Conservation (phyloP, 2,113 vertebrate species). For the Cochlearius cochlearius region DNA sequence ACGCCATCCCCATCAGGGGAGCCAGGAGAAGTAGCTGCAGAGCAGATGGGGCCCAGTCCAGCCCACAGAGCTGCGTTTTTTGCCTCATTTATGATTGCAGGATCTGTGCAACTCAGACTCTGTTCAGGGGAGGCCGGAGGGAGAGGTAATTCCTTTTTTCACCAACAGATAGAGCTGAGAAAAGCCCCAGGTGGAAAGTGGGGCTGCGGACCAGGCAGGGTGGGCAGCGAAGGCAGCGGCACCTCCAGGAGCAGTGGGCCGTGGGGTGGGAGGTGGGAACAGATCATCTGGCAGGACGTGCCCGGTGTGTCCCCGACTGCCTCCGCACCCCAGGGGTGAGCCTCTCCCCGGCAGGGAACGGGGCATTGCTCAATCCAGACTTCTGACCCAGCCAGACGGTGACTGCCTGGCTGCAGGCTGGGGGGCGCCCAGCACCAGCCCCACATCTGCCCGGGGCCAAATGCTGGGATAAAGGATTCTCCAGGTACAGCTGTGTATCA, state of each 20-base stretch:
- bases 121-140: rapidly evolving
- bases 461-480: background rate
- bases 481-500: background rate
- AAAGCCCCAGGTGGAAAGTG: background rate
- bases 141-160: background rate
- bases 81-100: background rate
- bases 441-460: rapidly evolving
- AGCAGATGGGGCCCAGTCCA: background rate
- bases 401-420: background rate
- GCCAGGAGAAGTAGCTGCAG: background rate
- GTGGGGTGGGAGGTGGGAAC: background rate
- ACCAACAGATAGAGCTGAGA: background rate
- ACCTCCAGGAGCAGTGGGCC: background rate
- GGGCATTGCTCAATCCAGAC: background rate
- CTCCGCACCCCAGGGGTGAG: rapidly evolving
- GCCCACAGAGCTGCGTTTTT: background rate
- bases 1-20: background rate
- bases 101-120: background rate
- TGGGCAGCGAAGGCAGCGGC: background rate
- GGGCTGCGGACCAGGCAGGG: background rate
- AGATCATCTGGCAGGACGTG: background rate
- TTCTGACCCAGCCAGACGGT: rapidly evolving
- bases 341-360: rapidly evolving
- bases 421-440: background rate
- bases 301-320: rapidly evolving